Evolutionary conservation across 2,888 invertebrate species (phyloP).

Genomic region (Drosophila neonasuta): DNA sequence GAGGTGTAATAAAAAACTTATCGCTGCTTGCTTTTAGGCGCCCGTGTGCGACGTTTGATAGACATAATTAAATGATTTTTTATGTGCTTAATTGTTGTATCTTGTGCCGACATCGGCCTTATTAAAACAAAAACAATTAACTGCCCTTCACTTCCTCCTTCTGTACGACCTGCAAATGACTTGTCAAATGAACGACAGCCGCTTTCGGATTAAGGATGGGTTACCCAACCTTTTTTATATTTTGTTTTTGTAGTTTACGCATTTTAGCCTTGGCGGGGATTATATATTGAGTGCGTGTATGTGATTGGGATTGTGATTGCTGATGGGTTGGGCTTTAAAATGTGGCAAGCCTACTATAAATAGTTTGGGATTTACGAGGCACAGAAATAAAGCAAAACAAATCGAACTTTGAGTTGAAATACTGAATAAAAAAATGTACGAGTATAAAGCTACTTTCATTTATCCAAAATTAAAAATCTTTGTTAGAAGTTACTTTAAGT

Average conservation of each 20-base stretch:
- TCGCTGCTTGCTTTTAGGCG: constrained; percentile 65
- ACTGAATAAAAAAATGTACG: not conserved
- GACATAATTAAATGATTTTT: constrained; percentile 76
- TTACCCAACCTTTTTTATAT: not conserved
- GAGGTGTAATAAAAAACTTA: constrained; percentile 73
- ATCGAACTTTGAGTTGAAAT: not conserved
- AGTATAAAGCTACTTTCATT: not conserved
- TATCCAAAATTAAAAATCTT: not conserved
- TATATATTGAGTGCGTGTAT: constrained; percentile 36
- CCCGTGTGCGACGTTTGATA: constrained; percentile 63
- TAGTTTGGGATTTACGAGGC: not conserved
- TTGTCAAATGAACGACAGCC: constrained; percentile 64
- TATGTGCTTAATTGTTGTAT: constrained; percentile 71
- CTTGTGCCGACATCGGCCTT: constrained; percentile 61
- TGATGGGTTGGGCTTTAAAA: constrained; percentile 32
- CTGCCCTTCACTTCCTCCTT: constrained; percentile 14
- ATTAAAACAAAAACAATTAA: constrained; percentile 53
- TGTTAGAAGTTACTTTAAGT: not conserved
- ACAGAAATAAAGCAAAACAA: not conserved
- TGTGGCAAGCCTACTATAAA: constrained; percentile 27
- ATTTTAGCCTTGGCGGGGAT: constrained; percentile 10
- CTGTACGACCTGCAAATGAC: constrained; percentile 71
- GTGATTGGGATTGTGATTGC: constrained; percentile 18
- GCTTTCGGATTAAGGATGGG: constrained; percentile 15
- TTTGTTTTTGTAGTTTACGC: constrained; percentile 1